Evolutionary conservation across 2,113 vertebrate genomes (phyloP).

Genomic region (Catagonus wagneri): DNA sequence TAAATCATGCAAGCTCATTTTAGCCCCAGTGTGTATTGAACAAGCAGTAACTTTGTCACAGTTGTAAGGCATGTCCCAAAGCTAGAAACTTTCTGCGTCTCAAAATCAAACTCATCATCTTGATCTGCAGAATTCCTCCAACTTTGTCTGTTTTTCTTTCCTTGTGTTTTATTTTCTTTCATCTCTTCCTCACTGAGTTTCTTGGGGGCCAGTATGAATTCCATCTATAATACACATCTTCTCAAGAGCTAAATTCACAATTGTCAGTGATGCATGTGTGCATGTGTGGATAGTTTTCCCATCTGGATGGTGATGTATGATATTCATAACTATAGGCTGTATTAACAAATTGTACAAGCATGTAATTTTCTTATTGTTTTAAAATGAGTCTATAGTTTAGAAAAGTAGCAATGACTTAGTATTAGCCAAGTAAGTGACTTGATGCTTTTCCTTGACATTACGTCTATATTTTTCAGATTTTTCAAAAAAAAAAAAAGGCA

Average conservation of each 20-base stretch:
- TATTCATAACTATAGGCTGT: background rate
- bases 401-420: background rate
- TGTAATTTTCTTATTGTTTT: background rate
- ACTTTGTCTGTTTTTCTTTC: background rate
- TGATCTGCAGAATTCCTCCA: background rate
- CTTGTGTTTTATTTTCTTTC: background rate
- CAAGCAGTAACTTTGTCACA: background rate
- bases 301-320: background rate
- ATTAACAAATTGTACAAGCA: background rate
- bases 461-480: background rate
- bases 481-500: background rate
- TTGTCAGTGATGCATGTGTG: background rate
- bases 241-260: background rate
- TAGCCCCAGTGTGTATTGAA: background rate
- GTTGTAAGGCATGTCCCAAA: background rate
- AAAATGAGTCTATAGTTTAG: background rate
- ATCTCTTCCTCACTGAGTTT: background rate
- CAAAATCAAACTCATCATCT: background rate
- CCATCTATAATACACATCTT: background rate
- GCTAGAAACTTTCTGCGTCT: background rate
- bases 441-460: background rate
- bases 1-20: background rate
- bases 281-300: background rate
- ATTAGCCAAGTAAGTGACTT: background rate
- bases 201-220: background rate